These are phyloP conservation scores for Eidolon dupreanum DNA, from an alignment of 2,797 vertebrate species.

Conservation along the genomic window DNA sequence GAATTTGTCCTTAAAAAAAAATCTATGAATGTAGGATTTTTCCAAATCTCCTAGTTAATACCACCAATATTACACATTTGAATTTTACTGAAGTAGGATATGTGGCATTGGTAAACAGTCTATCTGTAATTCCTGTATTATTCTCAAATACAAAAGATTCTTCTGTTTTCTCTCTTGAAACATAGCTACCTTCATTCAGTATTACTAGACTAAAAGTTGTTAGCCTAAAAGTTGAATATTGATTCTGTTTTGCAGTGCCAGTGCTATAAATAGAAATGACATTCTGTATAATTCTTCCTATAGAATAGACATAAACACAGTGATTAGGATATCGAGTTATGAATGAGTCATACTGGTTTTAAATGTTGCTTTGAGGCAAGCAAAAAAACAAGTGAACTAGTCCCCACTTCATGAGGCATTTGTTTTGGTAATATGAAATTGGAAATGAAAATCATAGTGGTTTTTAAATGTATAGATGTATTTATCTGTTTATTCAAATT, in stretches of 20 bases:
- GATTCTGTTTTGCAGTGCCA: neutral
- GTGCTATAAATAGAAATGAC: constrained; percentile 32
- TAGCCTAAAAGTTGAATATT: neutral
- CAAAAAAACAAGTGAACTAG: neutral
- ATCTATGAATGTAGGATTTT: constrained; percentile 59
- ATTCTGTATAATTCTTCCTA: constrained; percentile 5
- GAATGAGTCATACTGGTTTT: constrained; percentile 40
- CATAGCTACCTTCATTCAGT: neutral
- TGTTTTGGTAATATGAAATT: constrained; percentile 34
- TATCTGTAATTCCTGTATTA: constrained; percentile 49
- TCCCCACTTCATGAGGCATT: constrained; percentile 24
- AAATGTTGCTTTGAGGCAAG: constrained; percentile 45
- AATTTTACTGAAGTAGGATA: constrained; percentile 59
- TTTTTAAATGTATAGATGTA: constrained; percentile 19
- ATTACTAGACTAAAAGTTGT: neutral
- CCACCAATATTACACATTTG: constrained; percentile 55
- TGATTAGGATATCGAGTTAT: neutral
- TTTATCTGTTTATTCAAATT: constrained; percentile 6
- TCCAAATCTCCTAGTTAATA: constrained; percentile 45
- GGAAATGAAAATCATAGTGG: neutral
- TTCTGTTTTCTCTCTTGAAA: constrained; percentile 26
- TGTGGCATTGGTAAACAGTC: constrained; percentile 36
- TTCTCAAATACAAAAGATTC: constrained; percentile 49
- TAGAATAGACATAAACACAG: constrained; percentile 10
- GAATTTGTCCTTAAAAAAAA: constrained; percentile 48